A percentile compares a stretch with the other conserved stretches of the same genome.
Conservation (phyloP, 2,113 vertebrate genomes). For the Sander vitreus region DNA sequence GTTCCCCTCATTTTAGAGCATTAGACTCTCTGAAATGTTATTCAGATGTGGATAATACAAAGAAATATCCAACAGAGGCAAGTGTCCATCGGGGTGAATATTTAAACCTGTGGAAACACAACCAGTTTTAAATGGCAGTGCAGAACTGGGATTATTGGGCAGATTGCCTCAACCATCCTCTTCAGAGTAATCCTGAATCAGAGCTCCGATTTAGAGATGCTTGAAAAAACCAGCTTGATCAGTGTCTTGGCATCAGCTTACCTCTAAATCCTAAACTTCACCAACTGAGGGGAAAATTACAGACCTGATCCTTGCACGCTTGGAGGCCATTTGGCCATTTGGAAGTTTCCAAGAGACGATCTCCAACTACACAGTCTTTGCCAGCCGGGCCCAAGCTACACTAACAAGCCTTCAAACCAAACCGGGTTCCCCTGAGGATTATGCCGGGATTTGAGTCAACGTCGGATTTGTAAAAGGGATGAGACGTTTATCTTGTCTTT, state of each 20-base stretch:
- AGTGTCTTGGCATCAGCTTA: slow-evolving; percentile 34
- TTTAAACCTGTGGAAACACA: slow-evolving; percentile 17
- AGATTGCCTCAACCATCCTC: slow-evolving; percentile 32
- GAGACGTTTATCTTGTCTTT: slow-evolving; percentile 74
- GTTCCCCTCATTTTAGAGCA: not conserved
- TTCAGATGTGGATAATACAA: slow-evolving; percentile 10
- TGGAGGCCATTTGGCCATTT: slow-evolving; percentile 41
- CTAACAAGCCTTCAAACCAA: slow-evolving; percentile 79
- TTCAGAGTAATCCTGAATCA: slow-evolving; percentile 44
- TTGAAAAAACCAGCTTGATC: slow-evolving; percentile 56
- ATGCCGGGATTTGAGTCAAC: slow-evolving; percentile 80
- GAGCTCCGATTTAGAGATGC: slow-evolving; percentile 46
- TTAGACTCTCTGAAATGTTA: not conserved
- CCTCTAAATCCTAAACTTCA: slow-evolving; percentile 52
- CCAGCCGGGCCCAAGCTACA: slow-evolving; percentile 50
- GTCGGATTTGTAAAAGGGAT: slow-evolving; percentile 78
- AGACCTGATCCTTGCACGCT: slow-evolving; percentile 32
- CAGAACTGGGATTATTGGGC: slow-evolving; percentile 37
- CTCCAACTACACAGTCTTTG: slow-evolving; percentile 53
- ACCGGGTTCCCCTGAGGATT: slow-evolving; percentile 77
- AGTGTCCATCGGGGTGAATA: not conserved
- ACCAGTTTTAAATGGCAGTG: not conserved
- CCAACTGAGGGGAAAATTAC: slow-evolving; percentile 47
- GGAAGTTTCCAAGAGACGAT: slow-evolving; percentile 54
- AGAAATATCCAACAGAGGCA: not conserved